These are phyloP conservation scores for Spodoptera frugiperda DNA, from an alignment of 1,140 invertebrate species.

Conservation along the genomic window DNA sequence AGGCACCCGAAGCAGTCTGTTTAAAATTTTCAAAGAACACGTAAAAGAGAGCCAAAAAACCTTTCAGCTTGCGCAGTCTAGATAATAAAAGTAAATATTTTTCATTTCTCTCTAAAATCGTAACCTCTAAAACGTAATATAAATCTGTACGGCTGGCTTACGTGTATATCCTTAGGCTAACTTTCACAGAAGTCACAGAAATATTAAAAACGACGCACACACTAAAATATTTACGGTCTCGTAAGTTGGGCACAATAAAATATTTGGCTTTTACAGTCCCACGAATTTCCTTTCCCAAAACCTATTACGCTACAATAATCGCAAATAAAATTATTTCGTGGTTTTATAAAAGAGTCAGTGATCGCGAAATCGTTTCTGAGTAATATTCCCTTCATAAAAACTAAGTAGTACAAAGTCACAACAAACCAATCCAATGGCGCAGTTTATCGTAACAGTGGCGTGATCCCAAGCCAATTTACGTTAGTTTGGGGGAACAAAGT, in stretches of 20 bases:
- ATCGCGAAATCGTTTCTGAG: slow-evolving; percentile 43
- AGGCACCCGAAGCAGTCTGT: too few relatives aligned
- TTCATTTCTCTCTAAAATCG: slow-evolving; percentile 1
- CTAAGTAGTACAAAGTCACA: slow-evolving; percentile 48
- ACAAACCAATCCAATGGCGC: slow-evolving; percentile 78
- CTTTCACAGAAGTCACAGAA: neutral
- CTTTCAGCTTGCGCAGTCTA: neutral
- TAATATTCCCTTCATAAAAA: slow-evolving; percentile 47
- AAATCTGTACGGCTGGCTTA: slow-evolving; percentile 7
- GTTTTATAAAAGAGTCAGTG: slow-evolving; percentile 25
- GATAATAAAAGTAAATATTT: neutral
- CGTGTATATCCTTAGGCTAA: neutral
- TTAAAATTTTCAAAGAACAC: neutral
- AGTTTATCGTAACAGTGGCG: slow-evolving; percentile 81
- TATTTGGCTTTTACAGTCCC: neutral
- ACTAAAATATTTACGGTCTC: slow-evolving; percentile 11
- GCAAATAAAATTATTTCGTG: slow-evolving; percentile 38
- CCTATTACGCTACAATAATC: slow-evolving; percentile 9
- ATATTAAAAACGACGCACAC: neutral
- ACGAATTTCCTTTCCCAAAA: neutral
- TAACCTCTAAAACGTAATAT: neutral
- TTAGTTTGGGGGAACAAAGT: slow-evolving; percentile 80
- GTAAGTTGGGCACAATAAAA: neutral
- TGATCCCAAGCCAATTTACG: slow-evolving; percentile 84
- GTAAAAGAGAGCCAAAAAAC: too few relatives aligned